phyloP scores from a whole-genome alignment of 2,113 vertebrate species.

The Nicator chloris region DNA sequence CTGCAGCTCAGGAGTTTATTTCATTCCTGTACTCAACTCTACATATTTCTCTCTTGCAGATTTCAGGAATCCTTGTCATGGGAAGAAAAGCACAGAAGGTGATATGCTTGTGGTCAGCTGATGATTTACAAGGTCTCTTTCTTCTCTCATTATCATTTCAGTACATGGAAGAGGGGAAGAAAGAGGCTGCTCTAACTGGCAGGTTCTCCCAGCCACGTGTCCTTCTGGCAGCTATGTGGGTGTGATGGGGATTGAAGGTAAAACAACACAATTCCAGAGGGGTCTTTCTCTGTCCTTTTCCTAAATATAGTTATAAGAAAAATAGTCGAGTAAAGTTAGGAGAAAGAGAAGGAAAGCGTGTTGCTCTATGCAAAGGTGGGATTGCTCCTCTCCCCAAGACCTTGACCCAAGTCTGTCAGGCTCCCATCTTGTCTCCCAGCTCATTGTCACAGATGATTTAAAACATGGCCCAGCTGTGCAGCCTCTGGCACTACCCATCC shows the following conservation, averaged over 20 bases:
- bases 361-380: background rate
- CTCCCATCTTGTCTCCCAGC: background rate
- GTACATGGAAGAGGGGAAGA: background rate
- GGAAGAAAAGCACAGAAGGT: background rate
- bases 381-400: background rate
- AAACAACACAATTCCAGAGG: background rate
- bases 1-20: background rate
- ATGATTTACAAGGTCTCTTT: background rate
- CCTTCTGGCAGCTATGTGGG: background rate
- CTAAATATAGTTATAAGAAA: background rate
- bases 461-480: background rate
- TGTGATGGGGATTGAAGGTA: background rate
- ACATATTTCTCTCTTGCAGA: background rate
- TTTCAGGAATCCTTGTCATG: background rate
- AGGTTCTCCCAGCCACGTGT: fast-evolving
- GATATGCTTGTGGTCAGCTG: background rate
- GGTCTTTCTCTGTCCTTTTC: background rate
- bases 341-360: fast-evolving
- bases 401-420: background rate
- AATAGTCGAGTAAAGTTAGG: fast-evolving
- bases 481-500: background rate
- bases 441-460: background rate
- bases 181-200: background rate
- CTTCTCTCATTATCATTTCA: background rate
- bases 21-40: background rate